Conservation (phyloP, 2,113 vertebrate genomes). For the Ptyas mucosa region DNA sequence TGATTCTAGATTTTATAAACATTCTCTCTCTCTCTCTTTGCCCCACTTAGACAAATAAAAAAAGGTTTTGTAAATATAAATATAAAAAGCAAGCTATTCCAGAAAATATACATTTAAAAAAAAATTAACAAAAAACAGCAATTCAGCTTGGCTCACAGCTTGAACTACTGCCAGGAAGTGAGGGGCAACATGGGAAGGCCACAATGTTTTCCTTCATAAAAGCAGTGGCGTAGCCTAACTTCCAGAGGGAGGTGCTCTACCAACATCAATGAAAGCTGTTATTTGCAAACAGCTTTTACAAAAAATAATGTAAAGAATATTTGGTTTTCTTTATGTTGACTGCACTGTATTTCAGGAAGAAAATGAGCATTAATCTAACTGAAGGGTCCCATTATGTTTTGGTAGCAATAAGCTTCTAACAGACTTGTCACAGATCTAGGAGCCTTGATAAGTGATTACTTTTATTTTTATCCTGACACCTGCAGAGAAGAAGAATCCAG, state of each 20-base stretch:
- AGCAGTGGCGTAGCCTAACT: neutral
- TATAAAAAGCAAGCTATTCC: neutral
- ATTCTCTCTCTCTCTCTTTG: neutral
- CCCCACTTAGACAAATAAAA: neutral
- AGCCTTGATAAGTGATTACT: neutral
- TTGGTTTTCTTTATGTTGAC: neutral
- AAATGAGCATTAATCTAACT: neutral
- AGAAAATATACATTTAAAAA: neutral
- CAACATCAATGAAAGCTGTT: neutral
- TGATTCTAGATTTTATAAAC: neutral
- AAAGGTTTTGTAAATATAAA: neutral
- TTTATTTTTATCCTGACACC: slow-evolving; percentile 9
- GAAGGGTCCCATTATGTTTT: neutral
- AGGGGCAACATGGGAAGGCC: neutral
- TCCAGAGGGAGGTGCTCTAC: neutral
- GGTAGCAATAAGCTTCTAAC: neutral
- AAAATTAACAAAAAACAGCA: neutral
- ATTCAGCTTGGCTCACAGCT: neutral
- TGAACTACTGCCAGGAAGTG: neutral
- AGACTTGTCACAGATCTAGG: neutral
- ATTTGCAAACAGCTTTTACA: neutral
- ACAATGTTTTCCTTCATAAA: neutral
- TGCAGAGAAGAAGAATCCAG: neutral
- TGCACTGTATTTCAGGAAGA: neutral
- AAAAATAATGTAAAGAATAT: neutral